Evolutionary conservation across 2,888 invertebrate species (phyloP).

Genomic region (Lobophora halterata): DNA sequence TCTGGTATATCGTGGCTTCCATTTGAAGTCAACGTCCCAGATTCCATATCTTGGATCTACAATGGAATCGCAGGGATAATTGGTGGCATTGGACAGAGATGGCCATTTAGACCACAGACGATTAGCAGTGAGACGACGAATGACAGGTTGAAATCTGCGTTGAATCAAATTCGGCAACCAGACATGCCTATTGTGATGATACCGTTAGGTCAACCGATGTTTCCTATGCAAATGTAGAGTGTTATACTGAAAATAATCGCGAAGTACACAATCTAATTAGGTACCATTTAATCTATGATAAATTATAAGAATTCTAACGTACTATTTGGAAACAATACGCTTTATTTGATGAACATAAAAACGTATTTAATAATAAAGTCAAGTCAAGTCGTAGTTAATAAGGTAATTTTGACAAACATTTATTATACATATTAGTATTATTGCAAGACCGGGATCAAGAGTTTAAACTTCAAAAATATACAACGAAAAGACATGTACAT

Average conservation of each 20-base stretch:
- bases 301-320: constrained; percentile 25
- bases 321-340: constrained; percentile 18
- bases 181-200: constrained; percentile 48
- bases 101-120: constrained; percentile 47
- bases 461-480: constrained; percentile 46
- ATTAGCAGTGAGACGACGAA: constrained; percentile 22
- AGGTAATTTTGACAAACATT: constrained; percentile 1
- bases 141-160: constrained; percentile 36
- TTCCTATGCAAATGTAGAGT: constrained; percentile 5
- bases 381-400: too few species aligned
- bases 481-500: background rate
- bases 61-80: constrained; percentile 57
- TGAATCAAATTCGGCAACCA: too few species aligned
- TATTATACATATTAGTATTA: too few species aligned
- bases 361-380: too few species aligned
- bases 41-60: constrained; percentile 71
- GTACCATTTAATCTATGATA: too few species aligned
- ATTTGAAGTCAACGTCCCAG: constrained; percentile 83
- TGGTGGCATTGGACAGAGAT: constrained; percentile 54
- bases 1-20: constrained; percentile 80
- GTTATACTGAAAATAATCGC: background rate
- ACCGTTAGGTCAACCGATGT: constrained; percentile 37
- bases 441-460: constrained; percentile 60
- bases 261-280: background rate
- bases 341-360: too few species aligned